phyloP scores from a whole-genome alignment of 2,888 invertebrate species.

The Morpho deidamia region DNA sequence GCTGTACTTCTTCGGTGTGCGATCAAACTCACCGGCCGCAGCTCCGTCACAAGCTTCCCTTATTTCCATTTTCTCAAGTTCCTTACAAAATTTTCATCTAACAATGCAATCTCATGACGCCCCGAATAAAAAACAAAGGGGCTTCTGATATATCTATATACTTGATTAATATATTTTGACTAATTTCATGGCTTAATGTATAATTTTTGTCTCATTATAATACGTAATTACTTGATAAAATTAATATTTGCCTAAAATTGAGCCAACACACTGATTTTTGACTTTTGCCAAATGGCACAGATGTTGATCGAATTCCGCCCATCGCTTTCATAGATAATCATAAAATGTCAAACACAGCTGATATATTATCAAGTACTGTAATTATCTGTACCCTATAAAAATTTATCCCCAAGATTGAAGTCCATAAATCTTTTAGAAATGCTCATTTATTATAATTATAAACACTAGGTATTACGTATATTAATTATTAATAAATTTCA shows the following conservation, averaged over 20 bases:
- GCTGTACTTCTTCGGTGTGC: constrained; percentile 69
- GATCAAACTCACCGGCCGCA: constrained; percentile 56
- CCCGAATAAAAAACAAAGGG: constrained; percentile 27
- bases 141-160: constrained; percentile 12
- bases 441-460: too few species aligned
- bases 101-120: constrained; percentile 44
- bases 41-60: constrained; percentile 70
- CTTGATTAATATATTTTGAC: constrained; percentile 35
- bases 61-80: constrained; percentile 61
- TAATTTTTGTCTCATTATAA: constrained; percentile 38
- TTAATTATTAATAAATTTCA: too few species aligned
- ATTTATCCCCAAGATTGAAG: background rate
- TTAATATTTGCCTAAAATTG: constrained; percentile 39
- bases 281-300: constrained; percentile 49
- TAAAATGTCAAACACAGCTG: constrained; percentile 28
- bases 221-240: constrained; percentile 36
- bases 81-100: constrained; percentile 33
- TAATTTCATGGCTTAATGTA: constrained; percentile 39
- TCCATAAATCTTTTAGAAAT: too few species aligned
- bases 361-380: constrained; percentile 1
- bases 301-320: constrained; percentile 24
- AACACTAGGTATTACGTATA: too few species aligned
- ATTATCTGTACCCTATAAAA: constrained; percentile 6
- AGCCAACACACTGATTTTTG: constrained; percentile 60
- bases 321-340: constrained; percentile 9